Conservation (phyloP, 2,888 invertebrate species). For the Taphrorychus bicolor region DNA sequence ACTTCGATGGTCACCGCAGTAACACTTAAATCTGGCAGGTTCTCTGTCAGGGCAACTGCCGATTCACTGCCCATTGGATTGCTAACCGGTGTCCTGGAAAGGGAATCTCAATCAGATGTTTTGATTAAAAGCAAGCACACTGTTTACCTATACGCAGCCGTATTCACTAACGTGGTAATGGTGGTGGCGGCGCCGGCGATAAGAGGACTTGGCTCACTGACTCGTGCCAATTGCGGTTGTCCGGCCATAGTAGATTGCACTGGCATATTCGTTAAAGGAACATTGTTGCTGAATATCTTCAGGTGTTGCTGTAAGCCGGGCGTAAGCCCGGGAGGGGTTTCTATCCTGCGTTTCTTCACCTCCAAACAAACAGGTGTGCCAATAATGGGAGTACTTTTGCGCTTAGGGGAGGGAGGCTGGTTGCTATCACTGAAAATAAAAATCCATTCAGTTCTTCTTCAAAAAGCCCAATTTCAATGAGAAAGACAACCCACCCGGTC, state of each 20-base stretch:
- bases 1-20: constrained; percentile 58
- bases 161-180: constrained; percentile 73
- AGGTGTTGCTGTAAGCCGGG: constrained; percentile 38
- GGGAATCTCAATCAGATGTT: not conserved
- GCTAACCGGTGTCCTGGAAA: constrained; percentile 12
- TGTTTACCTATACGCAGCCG: constrained; percentile 62
- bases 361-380: constrained; percentile 63
- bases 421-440: constrained; percentile 22
- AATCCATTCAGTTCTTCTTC: not conserved
- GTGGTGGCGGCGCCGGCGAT: constrained; percentile 74
- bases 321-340: constrained; percentile 54
- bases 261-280: constrained; percentile 47
- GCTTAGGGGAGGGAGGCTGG: constrained; percentile 64
- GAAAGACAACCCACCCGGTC: constrained; percentile 44
- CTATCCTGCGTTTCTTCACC: constrained; percentile 70
- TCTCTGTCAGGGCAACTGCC: constrained; percentile 52
- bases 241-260: constrained; percentile 35
- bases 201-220: constrained; percentile 72
- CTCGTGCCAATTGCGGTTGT: constrained; percentile 63
- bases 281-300: constrained; percentile 45
- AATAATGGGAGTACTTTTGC: constrained; percentile 66
- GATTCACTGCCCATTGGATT: constrained; percentile 51
- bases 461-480: not conserved
- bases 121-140: constrained; percentile 1
- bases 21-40: constrained; percentile 57